Percentiles rank a stretch among this genome's conserved stretches.
These are phyloP conservation scores for Anarhynchus alexandrinus DNA, from an alignment of 2,113 vertebrate species.

Conservation along the genomic window DNA sequence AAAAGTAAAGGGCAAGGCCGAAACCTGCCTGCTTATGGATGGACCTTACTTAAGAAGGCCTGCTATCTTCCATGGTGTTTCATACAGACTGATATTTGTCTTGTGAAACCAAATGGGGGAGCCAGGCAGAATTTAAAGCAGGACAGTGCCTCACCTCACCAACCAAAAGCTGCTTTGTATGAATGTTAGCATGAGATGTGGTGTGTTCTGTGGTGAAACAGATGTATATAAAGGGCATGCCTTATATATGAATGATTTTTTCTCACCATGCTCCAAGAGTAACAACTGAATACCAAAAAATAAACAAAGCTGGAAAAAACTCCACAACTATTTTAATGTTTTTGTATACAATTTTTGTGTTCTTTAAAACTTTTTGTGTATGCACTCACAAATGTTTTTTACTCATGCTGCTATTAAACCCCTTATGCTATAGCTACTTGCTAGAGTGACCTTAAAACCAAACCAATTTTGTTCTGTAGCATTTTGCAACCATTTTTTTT, in stretches of 20 bases:
- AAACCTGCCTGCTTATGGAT: not conserved
- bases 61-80: not conserved
- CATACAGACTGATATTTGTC: not conserved
- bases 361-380: not conserved
- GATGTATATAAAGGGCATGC: not conserved
- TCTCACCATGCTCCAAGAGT: not conserved
- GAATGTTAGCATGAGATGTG: not conserved
- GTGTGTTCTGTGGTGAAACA: not conserved
- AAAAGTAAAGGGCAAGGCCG: not conserved
- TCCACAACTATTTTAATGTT: rapidly evolving
- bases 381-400: not conserved
- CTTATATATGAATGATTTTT: not conserved
- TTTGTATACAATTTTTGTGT: not conserved
- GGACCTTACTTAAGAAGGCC: too few relatives aligned
- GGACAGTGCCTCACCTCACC: not conserved
- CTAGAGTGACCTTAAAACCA: not conserved
- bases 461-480: not conserved
- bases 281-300: not conserved
- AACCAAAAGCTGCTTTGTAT: not conserved
- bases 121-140: not conserved
- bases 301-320: not conserved
- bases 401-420: not conserved
- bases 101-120: not conserved
- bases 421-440: not conserved
- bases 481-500: not conserved